Evolutionary conservation across 1,140 invertebrate genomes (phyloP), one percentile per base, ranked within the genome.

Genomic region (Xylocopa sonorina): DNA sequence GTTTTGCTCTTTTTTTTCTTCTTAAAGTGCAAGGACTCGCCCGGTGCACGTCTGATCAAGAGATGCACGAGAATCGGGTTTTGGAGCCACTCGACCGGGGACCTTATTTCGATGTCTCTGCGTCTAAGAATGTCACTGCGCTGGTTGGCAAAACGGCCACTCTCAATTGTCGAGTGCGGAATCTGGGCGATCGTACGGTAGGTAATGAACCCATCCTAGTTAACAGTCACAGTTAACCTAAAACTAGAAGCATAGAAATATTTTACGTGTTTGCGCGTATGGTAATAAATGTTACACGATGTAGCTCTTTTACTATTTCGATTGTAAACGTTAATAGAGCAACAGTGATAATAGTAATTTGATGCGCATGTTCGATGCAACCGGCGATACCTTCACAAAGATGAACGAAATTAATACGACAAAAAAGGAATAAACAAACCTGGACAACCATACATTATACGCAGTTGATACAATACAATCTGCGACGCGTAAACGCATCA

Each of bases 171-270:
- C 94, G 96, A 63, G 96, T 97, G 9, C 94, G 95, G 84, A 96
- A 97, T 90, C 94, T 97, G 62, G 96, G 96, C 32, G 96, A 97
- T 86, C 94, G 95, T 89, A 97, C 96, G 92, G 96, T 97, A 90
- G n/a, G 64, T 58, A 60, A 66, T 38, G 9, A 34, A 10, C 18
- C 43, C 3, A 41, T 16, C 6, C 14, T 14, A 1, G 32, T 34
- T 43, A 27, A 41, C n/a, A n/a, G n/a, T n/a, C n/a, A n/a, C n/a
- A n/a, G n/a, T n/a, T n/a, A n/a, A n/a, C n/a, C n/a, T n/a, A n/a
- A n/a, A n/a, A n/a, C n/a, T n/a, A n/a, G n/a, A n/a, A n/a, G n/a
- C n/a, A n/a, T n/a, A n/a, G n/a, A n/a, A n/a, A n/a, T n/a, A n/a
- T n/a, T n/a, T n/a, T n/a, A n/a, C n/a, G n/a, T n/a, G n/a, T n/a